Evolutionary conservation across 2,888 invertebrate species (phyloP), one percentile per base, ranked within the genome.

Genomic region (Synanthedon tipuliformis): DNA sequence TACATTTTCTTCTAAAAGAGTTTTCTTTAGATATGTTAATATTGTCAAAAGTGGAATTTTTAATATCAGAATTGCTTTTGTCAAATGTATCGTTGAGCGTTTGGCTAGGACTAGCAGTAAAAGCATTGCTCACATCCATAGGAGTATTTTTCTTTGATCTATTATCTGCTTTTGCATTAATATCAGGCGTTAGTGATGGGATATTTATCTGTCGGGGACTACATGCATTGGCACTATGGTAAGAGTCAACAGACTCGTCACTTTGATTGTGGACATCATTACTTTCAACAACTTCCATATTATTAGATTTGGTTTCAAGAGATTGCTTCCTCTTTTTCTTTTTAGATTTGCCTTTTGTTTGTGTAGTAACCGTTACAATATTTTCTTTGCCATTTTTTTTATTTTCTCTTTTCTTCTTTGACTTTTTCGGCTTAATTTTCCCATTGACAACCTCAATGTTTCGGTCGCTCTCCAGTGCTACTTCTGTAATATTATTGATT

Each of bases 211-310:
- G 63, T 3, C 56, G 48, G 8, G 34, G 34, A 34, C 34, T 34
- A 34, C 8, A 34, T 34, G 34, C 78, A 3, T 77, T 75, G 75
- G 83, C 83, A 57, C 81, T 84, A 55, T 83, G 75, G 53, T 77
- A 83, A 13, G 84, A 83, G 40, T 83, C 82, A n/a, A 61, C 52
- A 10, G 82, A 81, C 34, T 60, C 60, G 53, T 65, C 65, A 52
- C 69, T 73, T 41, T 61, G 66, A 54, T 77, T 73, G 4, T 65
- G 40, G 15, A 51, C 13, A 23, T 51, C 52, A 48, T 59, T 54
- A 51, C 68, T 63, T 50, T 74, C 68, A 40, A 65, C 56, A 23
- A 62, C 52, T 34, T 10, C 34, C 34, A 34, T 10, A 34, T 8
- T 34, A 34, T 34, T 34, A 34, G 8, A 34, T 34, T 34, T 10